Evolutionary conservation across 1,140 invertebrate genomes (phyloP).

Genomic region (Forficula auricularia): DNA sequence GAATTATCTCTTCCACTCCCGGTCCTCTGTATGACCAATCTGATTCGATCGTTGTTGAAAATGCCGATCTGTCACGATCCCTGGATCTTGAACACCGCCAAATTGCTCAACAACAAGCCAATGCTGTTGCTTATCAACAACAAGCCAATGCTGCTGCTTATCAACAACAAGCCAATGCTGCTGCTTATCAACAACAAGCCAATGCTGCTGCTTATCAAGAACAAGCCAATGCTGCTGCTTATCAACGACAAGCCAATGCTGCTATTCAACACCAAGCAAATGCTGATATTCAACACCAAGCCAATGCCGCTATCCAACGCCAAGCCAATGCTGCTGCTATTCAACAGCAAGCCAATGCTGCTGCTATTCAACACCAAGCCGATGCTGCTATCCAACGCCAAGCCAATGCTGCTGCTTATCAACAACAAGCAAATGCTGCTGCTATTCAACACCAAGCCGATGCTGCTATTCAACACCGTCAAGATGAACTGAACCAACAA

Average conservation of each 20-base stretch:
- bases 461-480: constrained; percentile 9
- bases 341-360: constrained; percentile 13
- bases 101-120: too few relatives aligned
- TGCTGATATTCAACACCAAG: constrained; percentile 6
- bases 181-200: constrained; percentile 2
- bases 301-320: constrained; percentile 16
- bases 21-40: constrained; percentile 14
- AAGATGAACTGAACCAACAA: too few relatives aligned
- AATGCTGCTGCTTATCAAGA: constrained; percentile 13
- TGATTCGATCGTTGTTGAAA: constrained; percentile 25
- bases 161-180: constrained; percentile 12
- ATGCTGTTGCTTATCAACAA: constrained; percentile 7
- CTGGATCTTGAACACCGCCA: too few relatives aligned
- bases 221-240: constrained; percentile 15
- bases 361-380: constrained; percentile 9
- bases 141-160: constrained; percentile 11
- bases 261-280: constrained; percentile 13
- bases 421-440: constrained; percentile 10
- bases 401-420: constrained; percentile 12
- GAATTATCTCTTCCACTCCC: constrained; percentile 2
- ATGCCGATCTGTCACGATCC: constrained; percentile 19
- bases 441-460: constrained; percentile 13
- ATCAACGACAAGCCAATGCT: constrained; percentile 10
- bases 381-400: constrained; percentile 2
- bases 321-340: constrained; percentile 10